Percentiles rank a stretch among this genome's conserved stretches.
These are phyloP conservation scores for Condylura cristata DNA, from an alignment of 2,113 vertebrate genomes.

Conservation along the genomic window DNA sequence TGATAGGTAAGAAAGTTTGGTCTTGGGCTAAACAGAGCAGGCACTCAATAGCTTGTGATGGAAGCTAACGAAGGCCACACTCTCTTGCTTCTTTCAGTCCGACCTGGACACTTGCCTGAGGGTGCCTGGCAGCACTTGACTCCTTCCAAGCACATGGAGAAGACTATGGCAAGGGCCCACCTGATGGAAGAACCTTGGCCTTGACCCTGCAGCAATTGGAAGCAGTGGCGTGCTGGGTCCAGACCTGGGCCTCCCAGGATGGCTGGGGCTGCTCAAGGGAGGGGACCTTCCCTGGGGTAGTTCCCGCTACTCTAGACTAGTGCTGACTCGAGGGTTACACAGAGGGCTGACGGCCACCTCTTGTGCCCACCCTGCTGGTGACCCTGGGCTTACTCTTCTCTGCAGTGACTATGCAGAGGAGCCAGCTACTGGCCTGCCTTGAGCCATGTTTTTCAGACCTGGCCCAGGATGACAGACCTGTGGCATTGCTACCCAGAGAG, in stretches of 20 bases:
- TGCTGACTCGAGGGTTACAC: too few species aligned
- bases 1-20: neutral
- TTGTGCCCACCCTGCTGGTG: too few species aligned
- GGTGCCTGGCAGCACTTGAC: neutral
- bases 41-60: neutral
- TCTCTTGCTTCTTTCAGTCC: constrained; percentile 64
- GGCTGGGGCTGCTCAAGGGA: neutral
- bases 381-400: neutral
- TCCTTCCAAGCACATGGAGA: constrained; percentile 30
- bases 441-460: constrained; percentile 25
- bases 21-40: neutral
- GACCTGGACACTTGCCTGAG: constrained; percentile 74
- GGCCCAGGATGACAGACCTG: neutral
- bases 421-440: constrained; percentile 24
- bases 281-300: neutral
- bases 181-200: neutral
- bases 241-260: neutral
- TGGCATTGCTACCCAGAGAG: neutral
- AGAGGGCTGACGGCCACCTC: too few species aligned
- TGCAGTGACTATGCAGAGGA: neutral
- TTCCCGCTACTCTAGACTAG: neutral
- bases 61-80: accelerated
- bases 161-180: constrained; percentile 53
- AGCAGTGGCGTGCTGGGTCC: neutral
- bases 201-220: constrained; percentile 55